Base-by-base conservation (phyloP, 2,113 vertebrate species). In the Pollimyrus isidori region DNA sequence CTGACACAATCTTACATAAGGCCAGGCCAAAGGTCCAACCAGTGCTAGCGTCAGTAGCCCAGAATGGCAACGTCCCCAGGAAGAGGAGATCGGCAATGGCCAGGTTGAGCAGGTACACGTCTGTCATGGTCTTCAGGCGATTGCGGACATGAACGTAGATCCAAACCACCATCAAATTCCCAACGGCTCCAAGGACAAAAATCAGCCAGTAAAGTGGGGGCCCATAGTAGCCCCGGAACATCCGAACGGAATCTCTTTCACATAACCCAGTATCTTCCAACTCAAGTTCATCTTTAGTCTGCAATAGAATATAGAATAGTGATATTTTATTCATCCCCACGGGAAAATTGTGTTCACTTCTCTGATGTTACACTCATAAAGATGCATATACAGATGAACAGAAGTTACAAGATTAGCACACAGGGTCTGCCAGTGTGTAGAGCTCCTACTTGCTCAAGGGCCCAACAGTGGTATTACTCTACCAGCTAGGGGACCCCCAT, bases 71-170 rank as follows among this genome's bases (percentile, higher is more conserved):
- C 1, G 95, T 97, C 91, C 93, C 92, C 0, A 98, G 95, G 90
- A 99, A 97, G 39, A 98, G 95, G 1, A 99, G 96, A 92, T 98
- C 98, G 0, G 97, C 97, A 0, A 98, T 93, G 0, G 98, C 96
- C 92, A 99, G 88, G 87, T 98, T 97, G 42, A 98, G 90, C 46
- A 98, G 94, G 91, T 98, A 98, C 87, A 91, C 93, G 45, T 98
- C 97, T 0, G 96, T 97, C 96, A 96, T 95, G 89, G 96, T 98
- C 93, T 96, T 98, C 89, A 96, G 94, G 9, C 97, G 93, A n/a
- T 95, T 93, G 15, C 94, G 95, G 48, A 96, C 93, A 3, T 95
- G 96, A 90, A 94, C 94, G 92, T 96, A 98, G 92, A 98, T 94
- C 0, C 96, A 95, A 53, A 98, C 91, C 0, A 99, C 97, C 90